Evolutionary conservation across 2,113 vertebrate genomes (phyloP).

Genomic region (Theristicus caerulescens): DNA sequence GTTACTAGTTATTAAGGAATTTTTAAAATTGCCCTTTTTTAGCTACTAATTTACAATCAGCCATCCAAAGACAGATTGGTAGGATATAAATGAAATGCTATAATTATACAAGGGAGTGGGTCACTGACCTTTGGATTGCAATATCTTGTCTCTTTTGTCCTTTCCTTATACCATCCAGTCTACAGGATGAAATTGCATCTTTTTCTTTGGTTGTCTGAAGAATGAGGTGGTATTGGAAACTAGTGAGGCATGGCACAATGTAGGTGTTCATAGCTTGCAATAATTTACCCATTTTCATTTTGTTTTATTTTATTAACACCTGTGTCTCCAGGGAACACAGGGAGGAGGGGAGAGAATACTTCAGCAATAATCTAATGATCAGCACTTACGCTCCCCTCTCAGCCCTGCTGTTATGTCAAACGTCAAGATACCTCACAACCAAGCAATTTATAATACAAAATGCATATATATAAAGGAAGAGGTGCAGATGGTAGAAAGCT

Average conservation of each 20-base stretch:
- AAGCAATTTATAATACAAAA: conserved; percentile 56
- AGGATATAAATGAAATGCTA: conserved; percentile 89
- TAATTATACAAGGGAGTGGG: conserved; percentile 92
- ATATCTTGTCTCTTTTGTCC: conserved; percentile 97
- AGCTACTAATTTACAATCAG: conserved; percentile 70
- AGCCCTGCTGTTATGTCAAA: conserved; percentile 76
- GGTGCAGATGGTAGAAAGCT: conserved; percentile 38
- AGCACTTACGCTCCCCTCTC: conserved; percentile 65
- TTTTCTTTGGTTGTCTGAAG: conserved; percentile 81
- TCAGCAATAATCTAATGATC: conserved; percentile 84
- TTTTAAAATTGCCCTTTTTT: conserved; percentile 50
- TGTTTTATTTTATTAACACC: conserved; percentile 93
- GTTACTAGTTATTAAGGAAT: conserved; percentile 17
- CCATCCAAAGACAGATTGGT: conserved; percentile 59
- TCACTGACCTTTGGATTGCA: conserved; percentile 92
- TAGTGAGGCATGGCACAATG: conserved; percentile 85
- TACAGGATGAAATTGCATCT: conserved; percentile 88
- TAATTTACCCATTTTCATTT: conserved; percentile 84
- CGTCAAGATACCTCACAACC: conserved; percentile 66
- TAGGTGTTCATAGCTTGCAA: conserved; percentile 77
- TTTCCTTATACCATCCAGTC: conserved; percentile 72
- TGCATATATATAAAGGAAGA: conserved; percentile 17
- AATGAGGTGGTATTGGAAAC: conserved; percentile 88
- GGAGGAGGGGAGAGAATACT: conserved; percentile 78
- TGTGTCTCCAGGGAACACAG: conserved; percentile 83